Evolutionary conservation across 92 coral and sea anemone genomes (phyloP), one percentile per base, ranked within the genome.

Genomic region (Zoanthus sociatus): DNA sequence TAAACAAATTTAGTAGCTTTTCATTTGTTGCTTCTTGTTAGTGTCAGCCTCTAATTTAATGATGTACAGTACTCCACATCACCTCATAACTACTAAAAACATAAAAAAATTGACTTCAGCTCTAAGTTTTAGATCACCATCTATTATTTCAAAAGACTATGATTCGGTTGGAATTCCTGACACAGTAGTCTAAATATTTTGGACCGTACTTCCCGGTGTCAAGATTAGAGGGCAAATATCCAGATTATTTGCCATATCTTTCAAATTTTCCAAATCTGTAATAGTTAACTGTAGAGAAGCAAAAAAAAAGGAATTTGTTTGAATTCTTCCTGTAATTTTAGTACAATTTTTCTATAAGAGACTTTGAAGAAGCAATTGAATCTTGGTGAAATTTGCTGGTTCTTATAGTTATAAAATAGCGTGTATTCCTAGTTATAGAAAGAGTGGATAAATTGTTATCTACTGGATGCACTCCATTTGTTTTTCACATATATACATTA

Each of bases 161-260:
- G 61, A 54, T 16, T 54, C 61, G 15, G 61, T 54, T 54, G 61
- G 61, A 54, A 54, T 54, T 54, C 61, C 61, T 54, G 61, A 54
- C 61, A 54, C 63, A 56, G 15, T 56, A 56, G 18, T 56, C 63
- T 56, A 56, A 9, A 56, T 18, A 56, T 56, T 56, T 56, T 56
- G 63, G 15, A 56, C 63, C 15, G 63, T 56, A 11, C 10, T 18
- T 56, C 63, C 63, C 16, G 63, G 63, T 56, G 4, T 56, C 63
- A 56, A 56, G 63, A 56, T 56, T 56, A 56, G 63, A 56, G 63
- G 63, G 63, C 63, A 56, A 56, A 56, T 56, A 56, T 56, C 63
- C 63, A 56, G 63, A 56, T 56, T 56, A 56, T 56, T 56, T 56
- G 63, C 63, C 15, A 56, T 56, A 56, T 56, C 63, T 56, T 56